Evolutionary conservation across 1,140 invertebrate species (phyloP).

Genomic region (Triops cancriformis): DNA sequence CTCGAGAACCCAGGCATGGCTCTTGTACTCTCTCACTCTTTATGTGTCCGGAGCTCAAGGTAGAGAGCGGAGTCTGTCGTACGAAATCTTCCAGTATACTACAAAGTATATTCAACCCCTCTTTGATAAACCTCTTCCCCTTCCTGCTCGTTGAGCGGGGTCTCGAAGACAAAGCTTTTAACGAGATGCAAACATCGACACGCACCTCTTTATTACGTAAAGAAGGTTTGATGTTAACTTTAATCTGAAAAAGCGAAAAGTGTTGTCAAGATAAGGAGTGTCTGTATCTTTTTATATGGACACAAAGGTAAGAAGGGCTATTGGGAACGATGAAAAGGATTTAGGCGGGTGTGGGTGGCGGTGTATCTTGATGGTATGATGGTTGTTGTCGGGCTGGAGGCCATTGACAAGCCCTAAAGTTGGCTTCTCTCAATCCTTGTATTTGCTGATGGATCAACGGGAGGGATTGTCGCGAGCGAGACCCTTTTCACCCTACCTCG

Average conservation of each 20-base stretch:
- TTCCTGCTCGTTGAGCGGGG: background rate
- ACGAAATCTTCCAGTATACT: background rate
- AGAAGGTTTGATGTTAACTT: background rate
- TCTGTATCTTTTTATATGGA: background rate
- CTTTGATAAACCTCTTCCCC: background rate
- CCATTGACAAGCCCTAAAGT: slow-evolving; percentile 13
- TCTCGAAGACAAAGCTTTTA: slow-evolving; percentile 1
- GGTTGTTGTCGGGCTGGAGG: background rate
- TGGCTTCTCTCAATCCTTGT: slow-evolving; percentile 13
- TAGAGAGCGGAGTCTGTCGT: background rate
- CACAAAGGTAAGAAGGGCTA: slow-evolving; percentile 3
- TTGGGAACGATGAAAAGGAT: background rate
- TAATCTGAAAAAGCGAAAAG: background rate
- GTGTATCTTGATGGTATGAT: background rate
- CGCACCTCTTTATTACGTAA: slow-evolving; percentile 1
- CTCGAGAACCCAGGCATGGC: background rate
- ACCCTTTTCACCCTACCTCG: background rate
- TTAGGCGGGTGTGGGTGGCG: background rate
- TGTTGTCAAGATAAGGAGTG: background rate
- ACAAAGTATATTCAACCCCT: background rate
- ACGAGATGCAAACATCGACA: slow-evolving; percentile 3
- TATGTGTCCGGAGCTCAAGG: background rate
- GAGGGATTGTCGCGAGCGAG: slow-evolving; percentile 11
- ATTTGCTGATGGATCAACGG: slow-evolving; percentile 13
- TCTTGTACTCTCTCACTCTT: background rate